Percentiles rank a stretch among this genome's conserved stretches.
These are phyloP conservation scores for Aradus depressus DNA, from an alignment of 2,888 invertebrate genomes.

Conservation along the genomic window DNA sequence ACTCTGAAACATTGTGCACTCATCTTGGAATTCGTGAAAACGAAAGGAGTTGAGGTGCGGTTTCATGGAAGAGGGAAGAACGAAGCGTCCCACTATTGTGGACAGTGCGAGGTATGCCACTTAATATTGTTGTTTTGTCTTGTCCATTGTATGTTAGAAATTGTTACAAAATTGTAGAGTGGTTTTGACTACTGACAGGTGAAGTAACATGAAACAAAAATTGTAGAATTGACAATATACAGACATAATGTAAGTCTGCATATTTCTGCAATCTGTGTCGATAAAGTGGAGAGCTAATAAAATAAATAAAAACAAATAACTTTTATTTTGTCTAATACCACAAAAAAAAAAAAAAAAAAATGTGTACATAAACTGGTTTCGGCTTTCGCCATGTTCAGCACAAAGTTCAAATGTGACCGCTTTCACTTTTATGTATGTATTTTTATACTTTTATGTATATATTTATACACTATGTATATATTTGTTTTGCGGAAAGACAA, in stretches of 20 bases:
- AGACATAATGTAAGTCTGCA: not conserved
- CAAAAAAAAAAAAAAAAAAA: no score
- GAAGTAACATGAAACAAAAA: not conserved
- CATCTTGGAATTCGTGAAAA: conserved; percentile 73
- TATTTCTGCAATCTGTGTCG: no score
- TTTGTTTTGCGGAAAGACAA: no score
- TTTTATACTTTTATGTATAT: no score
- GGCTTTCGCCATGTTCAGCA: no score
- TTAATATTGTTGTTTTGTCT: not conserved
- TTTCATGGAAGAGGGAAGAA: conserved; percentile 90
- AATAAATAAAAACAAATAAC: no score
- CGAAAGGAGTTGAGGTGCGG: conserved; percentile 74
- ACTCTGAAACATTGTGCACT: conserved; percentile 81
- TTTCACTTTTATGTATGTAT: no score
- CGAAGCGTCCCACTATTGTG: conserved; percentile 96
- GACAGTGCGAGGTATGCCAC: conserved; percentile 75
- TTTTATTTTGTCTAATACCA: no score
- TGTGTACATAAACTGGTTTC: no score
- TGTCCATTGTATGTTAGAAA: not conserved
- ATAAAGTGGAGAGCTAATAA: no score
- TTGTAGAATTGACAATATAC: not conserved
- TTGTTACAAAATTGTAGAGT: not conserved
- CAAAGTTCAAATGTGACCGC: no score
- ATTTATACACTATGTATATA: no score
- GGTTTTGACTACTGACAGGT: not conserved